Conservation (phyloP, 2,797 vertebrate species). For the Todus mexicanus region DNA sequence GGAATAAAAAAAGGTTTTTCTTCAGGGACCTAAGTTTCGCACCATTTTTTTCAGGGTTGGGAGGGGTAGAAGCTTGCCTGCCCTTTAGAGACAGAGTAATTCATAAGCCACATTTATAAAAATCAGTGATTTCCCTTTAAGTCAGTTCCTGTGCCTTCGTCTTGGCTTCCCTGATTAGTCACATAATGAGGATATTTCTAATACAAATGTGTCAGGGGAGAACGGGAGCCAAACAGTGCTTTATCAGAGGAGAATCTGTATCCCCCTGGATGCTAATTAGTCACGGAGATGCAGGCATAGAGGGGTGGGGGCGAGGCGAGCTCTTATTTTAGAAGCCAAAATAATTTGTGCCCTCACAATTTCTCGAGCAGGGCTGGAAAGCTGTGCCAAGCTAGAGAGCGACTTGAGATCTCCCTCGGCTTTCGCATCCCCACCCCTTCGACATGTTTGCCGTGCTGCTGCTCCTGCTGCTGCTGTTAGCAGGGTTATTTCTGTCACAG, state of each 20-base stretch:
- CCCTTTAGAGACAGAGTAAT: not conserved
- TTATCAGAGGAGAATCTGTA: conserved; percentile 24
- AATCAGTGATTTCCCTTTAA: conserved; percentile 11
- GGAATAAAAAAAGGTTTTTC: not conserved
- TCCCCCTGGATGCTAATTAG: not conserved
- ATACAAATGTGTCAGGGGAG: conserved; percentile 17
- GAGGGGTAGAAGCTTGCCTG: not conserved
- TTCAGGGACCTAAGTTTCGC: not conserved
- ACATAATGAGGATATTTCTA: conserved; percentile 41
- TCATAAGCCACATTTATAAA: not conserved
- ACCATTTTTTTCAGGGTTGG: not conserved
- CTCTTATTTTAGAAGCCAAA: not conserved
- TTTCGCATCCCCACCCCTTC: not conserved
- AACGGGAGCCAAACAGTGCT: not conserved
- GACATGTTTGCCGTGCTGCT: not conserved
- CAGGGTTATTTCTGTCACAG: not conserved
- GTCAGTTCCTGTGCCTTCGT: not conserved
- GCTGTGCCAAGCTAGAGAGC: not conserved
- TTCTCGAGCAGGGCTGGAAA: not conserved
- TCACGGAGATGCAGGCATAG: not conserved
- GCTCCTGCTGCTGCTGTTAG: conserved; percentile 8
- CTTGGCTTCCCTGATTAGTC: conserved; percentile 13
- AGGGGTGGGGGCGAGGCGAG: accelerated
- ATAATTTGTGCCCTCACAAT: not conserved
- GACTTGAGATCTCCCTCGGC: not conserved